Evolutionary conservation across 1,140 invertebrate species (phyloP).

Genomic region (Bombus confusus): DNA sequence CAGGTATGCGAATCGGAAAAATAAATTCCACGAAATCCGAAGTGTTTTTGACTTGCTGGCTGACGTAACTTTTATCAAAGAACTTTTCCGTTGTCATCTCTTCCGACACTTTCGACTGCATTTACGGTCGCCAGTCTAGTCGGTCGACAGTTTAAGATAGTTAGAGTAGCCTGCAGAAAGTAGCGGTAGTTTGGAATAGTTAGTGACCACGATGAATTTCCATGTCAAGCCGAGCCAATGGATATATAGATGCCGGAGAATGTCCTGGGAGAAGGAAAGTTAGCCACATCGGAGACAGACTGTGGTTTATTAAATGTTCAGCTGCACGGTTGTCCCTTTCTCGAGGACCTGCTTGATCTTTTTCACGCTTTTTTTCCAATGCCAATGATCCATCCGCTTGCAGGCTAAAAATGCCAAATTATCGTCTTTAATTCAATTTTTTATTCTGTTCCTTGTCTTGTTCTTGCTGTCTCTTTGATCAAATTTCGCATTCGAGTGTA

Average conservation of each 20-base stretch:
- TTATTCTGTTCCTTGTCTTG: not conserved
- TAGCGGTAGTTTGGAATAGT: conserved; percentile 70
- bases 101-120: not conserved
- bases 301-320: conserved; percentile 65
- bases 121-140: conserved; percentile 10
- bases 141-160: conserved; percentile 72
- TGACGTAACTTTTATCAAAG: not conserved
- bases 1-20: not conserved
- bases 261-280: conserved; percentile 60
- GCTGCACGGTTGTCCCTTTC: conserved; percentile 23
- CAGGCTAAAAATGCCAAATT: not conserved
- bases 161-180: conserved; percentile 63
- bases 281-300: conserved; percentile 56
- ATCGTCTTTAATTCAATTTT: not conserved
- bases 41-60: not conserved
- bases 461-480: not conserved
- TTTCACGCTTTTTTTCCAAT: not conserved
- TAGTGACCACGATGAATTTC: conserved; percentile 72
- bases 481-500: not conserved
- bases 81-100: conserved; percentile 4
- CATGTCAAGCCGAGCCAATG: conserved; percentile 56
- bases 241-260: conserved; percentile 50
- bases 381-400: no score
- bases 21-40: not conserved
- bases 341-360: no score